A percentile compares a stretch with the other conserved stretches of the same genome.
Conservation (phyloP, 2,888 invertebrate genomes). For the Craniophora ligustri region DNA sequence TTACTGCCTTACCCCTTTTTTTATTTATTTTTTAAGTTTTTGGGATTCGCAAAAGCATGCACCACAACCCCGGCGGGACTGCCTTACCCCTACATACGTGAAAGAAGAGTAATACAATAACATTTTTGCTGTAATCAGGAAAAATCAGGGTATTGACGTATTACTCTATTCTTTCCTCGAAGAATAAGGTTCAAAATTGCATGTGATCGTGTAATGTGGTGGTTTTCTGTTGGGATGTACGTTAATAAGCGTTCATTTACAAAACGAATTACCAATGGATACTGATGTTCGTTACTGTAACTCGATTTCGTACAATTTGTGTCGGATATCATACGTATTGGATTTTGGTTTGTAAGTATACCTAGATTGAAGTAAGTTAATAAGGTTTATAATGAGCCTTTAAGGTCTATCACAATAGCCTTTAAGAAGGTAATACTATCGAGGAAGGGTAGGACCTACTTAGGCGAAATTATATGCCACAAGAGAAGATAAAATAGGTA, state of each 20-base stretch:
- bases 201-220: slow-evolving; percentile 10
- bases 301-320: slow-evolving; percentile 52
- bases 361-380: not conserved
- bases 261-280: slow-evolving; percentile 68
- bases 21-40: too few species aligned
- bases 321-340: slow-evolving; percentile 35
- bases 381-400: not conserved
- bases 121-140: slow-evolving; percentile 24
- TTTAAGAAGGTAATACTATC: too few species aligned
- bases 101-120: too few species aligned
- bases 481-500: too few species aligned
- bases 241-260: slow-evolving; percentile 71
- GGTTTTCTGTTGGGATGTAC: slow-evolving; percentile 54
- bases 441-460: too few species aligned
- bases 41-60: too few species aligned
- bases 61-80: too few species aligned
- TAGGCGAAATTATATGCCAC: too few species aligned
- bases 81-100: too few species aligned
- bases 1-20: too few species aligned
- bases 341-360: slow-evolving; percentile 1
- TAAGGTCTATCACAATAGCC: too few species aligned
- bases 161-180: rapidly evolving
- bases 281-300: slow-evolving; percentile 68
- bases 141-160: slow-evolving; percentile 25
- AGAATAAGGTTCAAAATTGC: slow-evolving; percentile 18